phyloP scores from a whole-genome alignment of 2,113 vertebrate species.

The Nycticorax nycticorax region DNA sequence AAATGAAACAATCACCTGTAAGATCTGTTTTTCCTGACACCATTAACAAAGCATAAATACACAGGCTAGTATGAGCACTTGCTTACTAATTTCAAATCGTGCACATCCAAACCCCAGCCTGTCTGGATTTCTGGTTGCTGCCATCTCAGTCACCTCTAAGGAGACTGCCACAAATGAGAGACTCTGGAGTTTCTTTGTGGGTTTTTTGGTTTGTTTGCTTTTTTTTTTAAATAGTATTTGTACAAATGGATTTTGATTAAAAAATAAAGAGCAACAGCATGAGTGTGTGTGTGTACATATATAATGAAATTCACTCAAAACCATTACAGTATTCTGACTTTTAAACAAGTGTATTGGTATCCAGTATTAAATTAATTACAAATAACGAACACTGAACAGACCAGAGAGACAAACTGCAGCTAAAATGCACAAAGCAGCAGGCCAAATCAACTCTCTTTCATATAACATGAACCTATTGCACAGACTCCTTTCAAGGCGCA shows the following conservation, averaged over 20 bases:
- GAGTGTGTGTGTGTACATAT: too few relatives aligned
- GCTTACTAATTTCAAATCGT: neutral
- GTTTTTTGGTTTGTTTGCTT: neutral
- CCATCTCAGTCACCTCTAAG: neutral
- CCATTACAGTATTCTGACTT: neutral
- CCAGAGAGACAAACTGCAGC: neutral
- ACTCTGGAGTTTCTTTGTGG: neutral
- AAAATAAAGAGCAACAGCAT: neutral
- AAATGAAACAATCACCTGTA: neutral
- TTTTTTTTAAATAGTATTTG: neutral
- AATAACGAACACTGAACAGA: neutral
- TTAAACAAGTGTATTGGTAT: neutral
- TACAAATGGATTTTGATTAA: neutral
- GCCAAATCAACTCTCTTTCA: neutral
- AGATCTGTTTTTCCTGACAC: neutral
- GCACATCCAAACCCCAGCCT: neutral
- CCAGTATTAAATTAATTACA: neutral
- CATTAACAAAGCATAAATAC: neutral
- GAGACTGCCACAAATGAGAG: neutral
- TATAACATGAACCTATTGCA: neutral
- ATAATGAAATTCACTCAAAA: neutral
- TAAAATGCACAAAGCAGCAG: neutral
- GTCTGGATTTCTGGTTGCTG: neutral
- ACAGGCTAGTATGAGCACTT: neutral
- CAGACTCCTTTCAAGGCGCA: neutral